Evolutionary conservation across 2,888 invertebrate genomes (phyloP), one percentile per base, ranked within the genome.

Genomic region (Lissonota sp.): DNA sequence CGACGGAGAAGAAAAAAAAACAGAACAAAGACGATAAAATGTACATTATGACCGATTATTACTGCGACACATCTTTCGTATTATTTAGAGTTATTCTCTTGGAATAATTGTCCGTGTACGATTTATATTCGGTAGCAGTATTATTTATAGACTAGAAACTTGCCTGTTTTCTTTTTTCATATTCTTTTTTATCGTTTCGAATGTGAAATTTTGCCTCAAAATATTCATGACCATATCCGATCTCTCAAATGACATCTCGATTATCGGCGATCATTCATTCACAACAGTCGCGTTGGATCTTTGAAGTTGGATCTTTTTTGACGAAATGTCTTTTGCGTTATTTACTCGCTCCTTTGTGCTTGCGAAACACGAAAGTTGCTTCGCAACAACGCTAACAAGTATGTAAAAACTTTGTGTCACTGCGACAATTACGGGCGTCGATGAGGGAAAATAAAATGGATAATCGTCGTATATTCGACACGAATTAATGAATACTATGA

Each of bases 141-240:
- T 66, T 39, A n/a, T 39, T 42, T 46, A 74, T 73, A 69, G 80
- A 80, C 80, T 80, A 73, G 80, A 76, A 46, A 69, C 57, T 49
- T 72, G 64, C 44, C 46, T n/a, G 40, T 55, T 40, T 64, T 44
- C 42, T 26, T 26, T 26, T 26, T 3, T n/a, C n/a, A n/a, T 26
- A 26, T 26, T 26, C 26, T 26, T 26, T 26, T 26, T 26, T 26
- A 26, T 26, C 26, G 26, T 26, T 26, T 26, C 26, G 26, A 26
- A 26, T 26, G 26, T 26, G 26, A 26, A 26, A 26, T 26, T 26
- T 26, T 26, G 26, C 26, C 3, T 26, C 26, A 26, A 2, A 1
- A 3, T 26, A 26, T 26, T 3, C 26, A 1, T 26, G 26, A 26
- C 26, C 1, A 26, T 26, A 26, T 26, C 26, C 26, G 26, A 39